Percentiles rank a stretch among this genome's conserved stretches.
Conservation (phyloP, 2,888 invertebrate species). For the Lapara coniferarum region DNA sequence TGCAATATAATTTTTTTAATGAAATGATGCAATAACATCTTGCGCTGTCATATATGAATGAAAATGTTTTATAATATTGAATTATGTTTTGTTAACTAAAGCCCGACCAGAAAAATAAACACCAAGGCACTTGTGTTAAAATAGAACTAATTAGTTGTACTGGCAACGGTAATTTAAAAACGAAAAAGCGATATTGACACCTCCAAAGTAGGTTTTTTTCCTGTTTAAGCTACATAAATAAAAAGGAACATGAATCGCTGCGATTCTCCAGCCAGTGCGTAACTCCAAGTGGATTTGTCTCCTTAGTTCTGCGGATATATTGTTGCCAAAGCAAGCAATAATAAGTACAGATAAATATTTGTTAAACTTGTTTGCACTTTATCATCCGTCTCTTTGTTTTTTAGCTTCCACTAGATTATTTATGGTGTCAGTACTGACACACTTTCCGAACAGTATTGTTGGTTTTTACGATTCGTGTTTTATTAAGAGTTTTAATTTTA, state of each 20-base stretch:
- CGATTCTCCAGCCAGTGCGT: conserved; percentile 44
- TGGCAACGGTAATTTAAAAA: no score
- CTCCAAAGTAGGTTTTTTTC: no score
- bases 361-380: conserved; percentile 36
- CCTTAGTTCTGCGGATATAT: conserved; percentile 40
- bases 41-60: no score
- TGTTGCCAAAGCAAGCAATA: conserved; percentile 41
- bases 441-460: conserved; percentile 10
- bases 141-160: no score
- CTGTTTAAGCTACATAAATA: no score
- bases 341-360: conserved; percentile 46
- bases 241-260: neutral
- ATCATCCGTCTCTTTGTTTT: conserved; percentile 29
- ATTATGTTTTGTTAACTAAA: no score
- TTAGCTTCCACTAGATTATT: conserved; percentile 30
- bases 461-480: neutral
- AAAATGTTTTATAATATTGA: no score
- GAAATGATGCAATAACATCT: no score
- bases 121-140: no score
- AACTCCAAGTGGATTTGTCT: conserved; percentile 42
- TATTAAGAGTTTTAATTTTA: conserved; percentile 4
- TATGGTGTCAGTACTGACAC: conserved; percentile 13
- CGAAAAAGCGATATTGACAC: no score
- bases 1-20: no score
- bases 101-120: no score